Percentiles rank a stretch among this genome's conserved stretches.
Evolutionary conservation across 37 sponge, comb jelly and placozoan species (phyloP).

Genomic region (Chondrilla cf. caribensis): DNA sequence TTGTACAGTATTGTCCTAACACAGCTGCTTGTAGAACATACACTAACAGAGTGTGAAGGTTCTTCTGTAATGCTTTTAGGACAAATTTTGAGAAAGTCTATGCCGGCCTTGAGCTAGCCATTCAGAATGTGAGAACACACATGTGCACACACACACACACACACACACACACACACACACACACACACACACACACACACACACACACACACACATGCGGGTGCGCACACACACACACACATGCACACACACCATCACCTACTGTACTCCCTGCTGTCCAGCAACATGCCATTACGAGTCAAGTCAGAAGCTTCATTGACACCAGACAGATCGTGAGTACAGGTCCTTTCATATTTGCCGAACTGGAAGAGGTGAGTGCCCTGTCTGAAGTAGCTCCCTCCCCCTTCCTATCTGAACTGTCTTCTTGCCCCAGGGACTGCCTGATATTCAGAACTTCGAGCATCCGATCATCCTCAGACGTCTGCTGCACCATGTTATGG

Average conservation of each 20-base stretch:
- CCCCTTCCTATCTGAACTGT: neutral
- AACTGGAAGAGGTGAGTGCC: slow-evolving; percentile 72
- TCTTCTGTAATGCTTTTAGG: slow-evolving; percentile 18
- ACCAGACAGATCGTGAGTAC: slow-evolving; percentile 77
- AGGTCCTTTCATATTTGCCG: slow-evolving; percentile 87
- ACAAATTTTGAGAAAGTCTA: slow-evolving; percentile 33
- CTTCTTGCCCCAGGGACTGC: slow-evolving; percentile 11
- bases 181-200: neutral
- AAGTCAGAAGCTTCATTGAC: slow-evolving; percentile 81
- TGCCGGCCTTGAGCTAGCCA: slow-evolving; percentile 61
- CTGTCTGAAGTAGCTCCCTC: too few relatives aligned
- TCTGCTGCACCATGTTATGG: slow-evolving; percentile 70
- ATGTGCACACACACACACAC: too few relatives aligned
- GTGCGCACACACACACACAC: too few relatives aligned
- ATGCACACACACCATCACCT: neutral
- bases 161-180: too few relatives aligned
- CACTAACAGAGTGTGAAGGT: neutral
- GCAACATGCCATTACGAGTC: slow-evolving; percentile 77
- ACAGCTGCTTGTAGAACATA: neutral
- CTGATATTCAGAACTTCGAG: slow-evolving; percentile 55
- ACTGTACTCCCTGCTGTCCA: slow-evolving; percentile 22
- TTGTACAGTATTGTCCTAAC: neutral
- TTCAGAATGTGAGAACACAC: slow-evolving; percentile 60
- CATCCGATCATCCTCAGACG: slow-evolving; percentile 46
- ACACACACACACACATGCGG: neutral